These are phyloP conservation scores for Noctua pronuba DNA, from an alignment of 2,888 invertebrate species.

Conservation along the genomic window DNA sequence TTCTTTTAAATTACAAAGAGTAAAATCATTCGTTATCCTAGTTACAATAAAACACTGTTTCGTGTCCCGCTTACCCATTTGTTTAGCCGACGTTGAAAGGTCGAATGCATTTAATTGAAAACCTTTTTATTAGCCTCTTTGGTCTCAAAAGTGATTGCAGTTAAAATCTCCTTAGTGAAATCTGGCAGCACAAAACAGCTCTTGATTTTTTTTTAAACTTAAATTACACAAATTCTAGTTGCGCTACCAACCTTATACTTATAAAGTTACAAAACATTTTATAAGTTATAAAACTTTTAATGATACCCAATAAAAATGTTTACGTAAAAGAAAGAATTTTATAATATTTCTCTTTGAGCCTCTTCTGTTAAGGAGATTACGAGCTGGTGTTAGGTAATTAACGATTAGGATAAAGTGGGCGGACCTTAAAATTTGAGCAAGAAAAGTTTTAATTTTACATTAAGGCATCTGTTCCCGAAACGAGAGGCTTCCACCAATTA, in stretches of 20 bases:
- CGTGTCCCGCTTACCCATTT: constrained; percentile 68
- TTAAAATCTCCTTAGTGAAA: constrained; percentile 49
- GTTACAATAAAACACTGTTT: constrained; percentile 64
- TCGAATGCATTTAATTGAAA: constrained; percentile 76
- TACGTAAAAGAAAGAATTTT: constrained; percentile 32
- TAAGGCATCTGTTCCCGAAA: constrained; percentile 73
- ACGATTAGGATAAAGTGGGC: constrained; percentile 50
- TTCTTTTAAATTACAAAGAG: constrained; percentile 42
- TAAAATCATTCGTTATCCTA: constrained; percentile 60
- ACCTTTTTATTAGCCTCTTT: constrained; percentile 68
- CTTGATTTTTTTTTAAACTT: constrained; percentile 33
- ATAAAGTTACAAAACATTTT: constrained; percentile 48
- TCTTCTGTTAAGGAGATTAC: constrained; percentile 30
- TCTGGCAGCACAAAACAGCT: constrained; percentile 33
- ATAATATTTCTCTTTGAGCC: constrained; percentile 35
- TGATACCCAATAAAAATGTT: constrained; percentile 50
- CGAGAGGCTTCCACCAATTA: constrained; percentile 72
- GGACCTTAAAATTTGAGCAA: constrained; percentile 61
- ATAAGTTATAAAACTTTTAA: constrained; percentile 58
- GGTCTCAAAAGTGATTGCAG: constrained; percentile 71
- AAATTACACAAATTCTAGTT: constrained; percentile 29
- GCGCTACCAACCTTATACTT: constrained; percentile 18
- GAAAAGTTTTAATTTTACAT: constrained; percentile 77
- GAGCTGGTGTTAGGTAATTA: constrained; percentile 56
- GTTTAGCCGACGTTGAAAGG: constrained; percentile 67